Base-by-base conservation (phyloP, 1,140 invertebrate species). In the Drosophila truncata region DNA sequence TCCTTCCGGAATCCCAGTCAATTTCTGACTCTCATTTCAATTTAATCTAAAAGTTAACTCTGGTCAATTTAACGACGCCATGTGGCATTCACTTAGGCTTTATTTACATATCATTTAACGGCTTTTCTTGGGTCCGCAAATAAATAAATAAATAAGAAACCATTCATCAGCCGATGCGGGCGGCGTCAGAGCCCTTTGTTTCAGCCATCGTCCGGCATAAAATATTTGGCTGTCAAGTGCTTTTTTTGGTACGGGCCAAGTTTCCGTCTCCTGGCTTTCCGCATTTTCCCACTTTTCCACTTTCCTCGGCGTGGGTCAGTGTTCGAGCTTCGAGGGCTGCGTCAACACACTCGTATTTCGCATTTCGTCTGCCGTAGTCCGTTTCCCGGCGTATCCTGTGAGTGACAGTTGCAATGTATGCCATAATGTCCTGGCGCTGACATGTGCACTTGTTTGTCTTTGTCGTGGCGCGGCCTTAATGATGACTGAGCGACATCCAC, bases 71-170 rank as follows among this genome's bases (percentile, higher is more conserved):
- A 90, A 90, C 78, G 42, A 29, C 27, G 76, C 78, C 73, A 88
- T 84, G 59, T 81, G 85, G 74, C 75, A 63, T 71, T 77, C 69
- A 80, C 73, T 82, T 86, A 29, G 58, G 70, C 62, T 73, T 70
- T 88, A 91, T 91, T 91, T 91, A 91, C 86, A 91, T 91, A 85
- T 91, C 86, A 91, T 91, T 91, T 82, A 91, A 91, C 82, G 65
- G 76, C 35, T 33, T 42, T 62, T 20, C 35, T 7, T 25, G 33
- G 44, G 25, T 23, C n/a, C 27, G 39, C 23, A 78, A 70, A 72
- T 75, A 82, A 81, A 85, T 85, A 88, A 88, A 90, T 79, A 85
- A 90, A 84, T 88, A 88, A 71, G 62, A 31, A 42, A 57, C 78
- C 61, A 88, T 88, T 69, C 80, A 81, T 88, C 84, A 88, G 72